Evolutionary conservation across 2,888 invertebrate species (phyloP), one percentile per base, ranked within the genome.

Genomic region (Eupeodes luniger): DNA sequence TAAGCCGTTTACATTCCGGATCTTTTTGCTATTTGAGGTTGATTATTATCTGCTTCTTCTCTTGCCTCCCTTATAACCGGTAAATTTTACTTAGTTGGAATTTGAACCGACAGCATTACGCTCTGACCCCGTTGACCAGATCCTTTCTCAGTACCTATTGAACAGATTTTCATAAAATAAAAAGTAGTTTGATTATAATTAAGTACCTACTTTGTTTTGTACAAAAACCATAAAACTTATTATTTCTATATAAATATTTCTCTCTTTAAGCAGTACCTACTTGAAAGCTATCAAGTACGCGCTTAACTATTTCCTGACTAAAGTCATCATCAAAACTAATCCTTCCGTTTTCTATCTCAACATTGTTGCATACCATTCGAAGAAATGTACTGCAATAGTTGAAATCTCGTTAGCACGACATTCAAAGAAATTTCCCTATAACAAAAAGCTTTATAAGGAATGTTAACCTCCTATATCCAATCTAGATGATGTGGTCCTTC

Each of bases 391-490:
- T 81, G 77, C 72, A 74, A 47, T 87, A 61, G 77, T 85, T 59
- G 78, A 70, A 85, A 85, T 75, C 81, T 88, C 88, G 88, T 84
- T 88, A 88, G 88, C 84, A 76, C 79, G 77, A 85, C 74, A 85
- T 85, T 81, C 61, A 59, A 62, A 67, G 66, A 59, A 67, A 61
- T 66, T 79, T 59, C 57, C 67, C n/a, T 53, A 59, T 11, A 59
- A 70, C 57, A 69, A 75, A 62, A 78, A 67, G 19, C 62, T 53
- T 27, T 27, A 27, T 59, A 64, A 62, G 51, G 79, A 86, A 82
- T 82, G 74, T 86, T 74, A 74, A 82, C 62, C 78, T 57, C 40
- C 27, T 27, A 1, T 36, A 34, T 53, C 27, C 27, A 27, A 51
- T 64, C 51, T 44, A 16, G 12, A 36, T 4, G 5, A 36, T 55